These are phyloP conservation scores for Gavia stellata DNA, from an alignment of 2,113 vertebrate species.

Conservation along the genomic window DNA sequence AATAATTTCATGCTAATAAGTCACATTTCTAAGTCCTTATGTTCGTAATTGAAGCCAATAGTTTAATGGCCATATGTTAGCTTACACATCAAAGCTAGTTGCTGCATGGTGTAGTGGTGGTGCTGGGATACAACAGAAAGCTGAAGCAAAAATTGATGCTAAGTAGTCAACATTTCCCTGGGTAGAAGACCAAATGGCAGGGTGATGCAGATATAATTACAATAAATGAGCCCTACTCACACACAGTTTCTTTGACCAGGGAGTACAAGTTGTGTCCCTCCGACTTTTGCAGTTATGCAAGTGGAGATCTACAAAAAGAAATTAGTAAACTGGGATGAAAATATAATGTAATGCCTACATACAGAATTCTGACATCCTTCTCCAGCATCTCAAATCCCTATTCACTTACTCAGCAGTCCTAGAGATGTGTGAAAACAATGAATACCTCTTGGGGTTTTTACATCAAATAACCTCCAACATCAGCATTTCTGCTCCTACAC, in stretches of 20 bases:
- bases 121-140: not conserved
- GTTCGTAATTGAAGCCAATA: slow-evolving; percentile 31
- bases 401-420: not conserved
- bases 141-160: slow-evolving; percentile 1
- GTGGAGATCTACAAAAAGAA: not conserved
- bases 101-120: not conserved
- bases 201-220: not conserved
- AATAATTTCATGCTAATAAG: slow-evolving; percentile 34
- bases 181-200: slow-evolving; percentile 22
- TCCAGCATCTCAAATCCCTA: not conserved
- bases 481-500: not conserved
- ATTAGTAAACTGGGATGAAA: not conserved
- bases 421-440: not conserved
- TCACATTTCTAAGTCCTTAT: slow-evolving; percentile 8
- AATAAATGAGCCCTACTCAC: not conserved
- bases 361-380: not conserved
- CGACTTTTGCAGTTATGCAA: not conserved
- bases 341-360: not conserved
- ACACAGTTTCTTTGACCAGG: not conserved
- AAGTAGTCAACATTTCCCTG: slow-evolving; percentile 26
- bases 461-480: not conserved
- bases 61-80: slow-evolving; percentile 53
- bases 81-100: slow-evolving; percentile 29
- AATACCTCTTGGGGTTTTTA: not conserved
- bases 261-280: not conserved